A percentile compares a stretch with the other conserved stretches of the same genome.
Conservation (phyloP, 2,113 vertebrate species). For the Zosterops hypoxanthus region DNA sequence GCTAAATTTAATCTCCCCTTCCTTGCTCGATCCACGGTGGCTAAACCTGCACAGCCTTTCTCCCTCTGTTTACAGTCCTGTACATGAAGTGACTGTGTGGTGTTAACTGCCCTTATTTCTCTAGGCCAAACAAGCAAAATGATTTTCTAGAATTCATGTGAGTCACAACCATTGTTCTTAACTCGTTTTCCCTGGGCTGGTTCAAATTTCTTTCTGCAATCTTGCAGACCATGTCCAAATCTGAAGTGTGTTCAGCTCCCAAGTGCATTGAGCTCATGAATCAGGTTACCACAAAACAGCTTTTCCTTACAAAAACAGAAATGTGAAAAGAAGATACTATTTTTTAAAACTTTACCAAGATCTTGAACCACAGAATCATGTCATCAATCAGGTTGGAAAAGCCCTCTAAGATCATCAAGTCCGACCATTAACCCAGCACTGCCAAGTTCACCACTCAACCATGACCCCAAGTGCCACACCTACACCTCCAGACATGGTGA, state of each 20-base stretch:
- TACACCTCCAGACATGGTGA: background rate
- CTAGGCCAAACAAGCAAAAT: background rate
- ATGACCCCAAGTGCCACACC: background rate
- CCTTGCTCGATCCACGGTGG: fast-evolving
- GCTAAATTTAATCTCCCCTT: conserved; percentile 56
- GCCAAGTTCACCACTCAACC: background rate
- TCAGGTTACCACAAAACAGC: background rate
- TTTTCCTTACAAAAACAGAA: background rate
- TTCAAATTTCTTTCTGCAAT: background rate
- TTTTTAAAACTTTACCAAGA: background rate
- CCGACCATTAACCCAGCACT: background rate
- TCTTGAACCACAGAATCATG: background rate
- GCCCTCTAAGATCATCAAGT: background rate
- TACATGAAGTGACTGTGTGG: fast-evolving
- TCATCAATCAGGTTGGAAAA: background rate
- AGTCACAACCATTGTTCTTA: background rate
- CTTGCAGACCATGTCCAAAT: background rate
- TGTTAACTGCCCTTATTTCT: background rate
- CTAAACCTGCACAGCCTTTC: background rate
- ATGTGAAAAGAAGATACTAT: background rate
- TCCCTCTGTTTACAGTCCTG: background rate
- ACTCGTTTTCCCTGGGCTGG: background rate
- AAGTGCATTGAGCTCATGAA: background rate
- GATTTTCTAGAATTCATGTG: background rate
- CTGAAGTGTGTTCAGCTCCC: background rate